Percentiles rank a stretch among this genome's conserved stretches.
phyloP scores from a whole-genome alignment of 2,888 invertebrate genomes.

The Eupithecia centaureata region DNA sequence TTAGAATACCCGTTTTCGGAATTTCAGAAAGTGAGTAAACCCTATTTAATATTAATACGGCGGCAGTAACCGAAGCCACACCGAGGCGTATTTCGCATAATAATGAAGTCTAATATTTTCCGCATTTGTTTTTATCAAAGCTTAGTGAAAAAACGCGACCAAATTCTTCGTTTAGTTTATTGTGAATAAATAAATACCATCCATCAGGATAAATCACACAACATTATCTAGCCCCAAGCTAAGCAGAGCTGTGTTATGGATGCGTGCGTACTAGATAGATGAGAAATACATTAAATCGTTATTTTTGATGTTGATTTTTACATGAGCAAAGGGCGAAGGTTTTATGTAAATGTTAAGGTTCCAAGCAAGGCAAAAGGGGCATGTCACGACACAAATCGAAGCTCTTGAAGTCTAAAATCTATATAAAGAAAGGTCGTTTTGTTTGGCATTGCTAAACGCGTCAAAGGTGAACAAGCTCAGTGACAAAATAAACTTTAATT shows the following conservation, averaged over 20 bases:
- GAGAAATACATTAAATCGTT: no score
- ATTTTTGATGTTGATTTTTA: no score
- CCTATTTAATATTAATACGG: constrained; percentile 32
- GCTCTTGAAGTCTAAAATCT: constrained; percentile 11
- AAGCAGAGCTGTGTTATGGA: no score
- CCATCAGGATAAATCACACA: no score
- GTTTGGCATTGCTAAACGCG: constrained; percentile 53
- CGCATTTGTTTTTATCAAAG: not conserved
- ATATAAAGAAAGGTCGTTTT: constrained; percentile 59
- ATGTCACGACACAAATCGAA: constrained; percentile 32
- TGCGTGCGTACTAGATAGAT: no score
- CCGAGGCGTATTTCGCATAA: not conserved
- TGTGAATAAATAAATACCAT: no score
- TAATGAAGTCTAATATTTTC: not conserved
- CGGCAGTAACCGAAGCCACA: not conserved
- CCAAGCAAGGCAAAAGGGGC: constrained; percentile 23
- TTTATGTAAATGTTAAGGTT: constrained; percentile 30
- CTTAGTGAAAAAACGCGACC: not conserved
- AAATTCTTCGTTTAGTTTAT: not conserved
- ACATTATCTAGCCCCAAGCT: no score
- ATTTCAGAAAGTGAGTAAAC: constrained; percentile 26
- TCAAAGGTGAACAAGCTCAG: constrained; percentile 46
- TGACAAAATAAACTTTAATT: constrained; percentile 13
- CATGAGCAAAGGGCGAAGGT: not conserved
- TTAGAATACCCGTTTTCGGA: not conserved